phyloP scores from a whole-genome alignment of 2,113 vertebrate species.

The Gambusia affinis region DNA sequence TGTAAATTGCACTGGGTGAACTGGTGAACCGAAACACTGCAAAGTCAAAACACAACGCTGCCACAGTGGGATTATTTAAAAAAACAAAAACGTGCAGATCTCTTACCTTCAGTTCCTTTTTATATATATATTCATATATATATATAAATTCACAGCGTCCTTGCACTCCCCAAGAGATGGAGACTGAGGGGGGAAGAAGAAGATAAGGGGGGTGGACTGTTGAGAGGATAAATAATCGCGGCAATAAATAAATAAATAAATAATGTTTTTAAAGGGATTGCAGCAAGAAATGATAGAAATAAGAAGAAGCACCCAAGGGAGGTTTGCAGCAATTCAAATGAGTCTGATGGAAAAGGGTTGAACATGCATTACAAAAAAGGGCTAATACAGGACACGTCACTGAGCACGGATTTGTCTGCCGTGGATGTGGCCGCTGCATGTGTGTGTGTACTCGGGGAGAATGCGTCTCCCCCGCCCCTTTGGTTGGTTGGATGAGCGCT shows the following conservation, averaged over 20 bases:
- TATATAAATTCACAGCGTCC: slow-evolving; percentile 59
- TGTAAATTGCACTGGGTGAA: slow-evolving; percentile 41
- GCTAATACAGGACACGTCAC: slow-evolving; percentile 77
- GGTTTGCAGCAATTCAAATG: slow-evolving; percentile 35
- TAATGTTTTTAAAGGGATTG: slow-evolving; percentile 30
- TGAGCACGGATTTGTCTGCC: slow-evolving; percentile 73
- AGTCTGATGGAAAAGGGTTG: slow-evolving; percentile 48
- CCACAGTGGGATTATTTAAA: slow-evolving; percentile 17
- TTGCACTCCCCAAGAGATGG: slow-evolving; percentile 60
- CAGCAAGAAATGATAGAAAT: slow-evolving; percentile 2
- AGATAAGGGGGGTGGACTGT: slow-evolving; percentile 40
- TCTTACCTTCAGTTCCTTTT: slow-evolving; percentile 75
- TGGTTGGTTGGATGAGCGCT: slow-evolving; percentile 54
- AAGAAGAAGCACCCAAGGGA: slow-evolving; percentile 16
- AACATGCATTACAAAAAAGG: slow-evolving; percentile 47
- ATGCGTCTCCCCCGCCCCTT: slow-evolving; percentile 69
- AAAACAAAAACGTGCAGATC: slow-evolving; percentile 38
- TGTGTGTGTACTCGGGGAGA: slow-evolving; percentile 66
- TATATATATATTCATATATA: background rate
- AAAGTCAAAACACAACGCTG: slow-evolving; percentile 37
- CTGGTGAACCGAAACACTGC: slow-evolving; percentile 29
- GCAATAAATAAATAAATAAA: slow-evolving; percentile 39
- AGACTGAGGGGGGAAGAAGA: slow-evolving; percentile 45
- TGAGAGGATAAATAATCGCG: slow-evolving; percentile 50
- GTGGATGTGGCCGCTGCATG: slow-evolving; percentile 71